These are phyloP conservation scores for Muntiacus muntjak DNA, from an alignment of 2,113 vertebrate species.

Conservation along the genomic window DNA sequence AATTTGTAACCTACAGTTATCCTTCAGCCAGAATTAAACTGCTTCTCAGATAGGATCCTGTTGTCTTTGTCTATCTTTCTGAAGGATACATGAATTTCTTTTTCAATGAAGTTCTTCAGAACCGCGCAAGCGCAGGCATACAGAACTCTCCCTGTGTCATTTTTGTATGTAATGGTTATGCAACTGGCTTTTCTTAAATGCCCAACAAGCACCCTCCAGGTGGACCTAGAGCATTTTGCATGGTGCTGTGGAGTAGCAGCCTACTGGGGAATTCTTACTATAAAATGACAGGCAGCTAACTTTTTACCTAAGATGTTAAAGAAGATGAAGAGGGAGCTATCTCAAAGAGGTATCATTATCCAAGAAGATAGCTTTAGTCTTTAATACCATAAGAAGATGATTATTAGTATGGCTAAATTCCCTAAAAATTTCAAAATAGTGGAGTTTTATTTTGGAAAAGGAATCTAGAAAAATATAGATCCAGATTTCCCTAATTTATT, in stretches of 20 bases:
- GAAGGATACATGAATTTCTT: background rate
- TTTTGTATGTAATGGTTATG: background rate
- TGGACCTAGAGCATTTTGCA: background rate
- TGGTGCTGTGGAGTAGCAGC: background rate
- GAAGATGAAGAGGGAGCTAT: background rate
- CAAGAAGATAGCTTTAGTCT: background rate
- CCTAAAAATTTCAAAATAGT: background rate
- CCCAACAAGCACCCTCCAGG: background rate
- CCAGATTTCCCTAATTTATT: background rate
- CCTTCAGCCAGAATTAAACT: background rate
- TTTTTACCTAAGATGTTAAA: background rate
- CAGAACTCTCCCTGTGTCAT: background rate
- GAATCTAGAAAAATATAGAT: background rate
- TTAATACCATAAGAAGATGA: background rate
- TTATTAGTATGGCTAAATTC: background rate
- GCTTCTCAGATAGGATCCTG: background rate
- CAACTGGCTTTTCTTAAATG: background rate
- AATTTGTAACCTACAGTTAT: background rate
- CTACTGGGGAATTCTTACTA: background rate
- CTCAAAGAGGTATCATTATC: background rate
- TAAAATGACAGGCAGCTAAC: background rate
- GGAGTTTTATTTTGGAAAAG: background rate
- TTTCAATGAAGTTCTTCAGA: background rate
- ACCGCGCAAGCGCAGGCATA: background rate
- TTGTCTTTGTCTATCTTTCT: background rate